phyloP scores from a whole-genome alignment of 2,797 vertebrate genomes.

The Spatula clypeata region DNA sequence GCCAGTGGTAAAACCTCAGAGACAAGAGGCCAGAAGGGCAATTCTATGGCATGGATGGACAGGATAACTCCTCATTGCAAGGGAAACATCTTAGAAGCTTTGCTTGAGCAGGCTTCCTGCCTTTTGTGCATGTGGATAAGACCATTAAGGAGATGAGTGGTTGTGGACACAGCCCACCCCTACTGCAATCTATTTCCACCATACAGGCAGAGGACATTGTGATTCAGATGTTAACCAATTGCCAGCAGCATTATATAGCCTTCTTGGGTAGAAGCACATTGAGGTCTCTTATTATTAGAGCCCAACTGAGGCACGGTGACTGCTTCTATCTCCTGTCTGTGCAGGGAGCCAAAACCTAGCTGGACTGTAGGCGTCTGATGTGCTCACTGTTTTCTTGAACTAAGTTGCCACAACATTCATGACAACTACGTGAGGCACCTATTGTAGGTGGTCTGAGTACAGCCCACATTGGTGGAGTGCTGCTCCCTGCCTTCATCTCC shows the following conservation, averaged over 20 bases:
- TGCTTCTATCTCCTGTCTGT: background rate
- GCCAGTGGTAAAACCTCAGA: background rate
- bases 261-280: background rate
- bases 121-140: background rate
- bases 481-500: constrained; percentile 26
- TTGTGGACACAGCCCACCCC: background rate
- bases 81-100: background rate
- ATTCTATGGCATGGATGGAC: background rate
- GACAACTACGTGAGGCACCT: background rate
- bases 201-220: background rate
- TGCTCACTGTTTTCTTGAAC: constrained; percentile 9
- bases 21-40: background rate
- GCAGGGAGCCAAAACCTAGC: background rate
- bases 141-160: background rate
- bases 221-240: constrained; percentile 54
- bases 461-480: background rate
- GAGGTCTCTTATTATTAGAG: background rate
- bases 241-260: constrained; percentile 15
- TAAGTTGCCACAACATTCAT: constrained; percentile 1
- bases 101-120: background rate
- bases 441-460: constrained; percentile 47
- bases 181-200: constrained; percentile 41
- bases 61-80: background rate
- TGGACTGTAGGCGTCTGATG: background rate
- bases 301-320: background rate